Base-by-base conservation (phyloP, 2,113 vertebrate genomes). In the Aegotheles bennettii region DNA sequence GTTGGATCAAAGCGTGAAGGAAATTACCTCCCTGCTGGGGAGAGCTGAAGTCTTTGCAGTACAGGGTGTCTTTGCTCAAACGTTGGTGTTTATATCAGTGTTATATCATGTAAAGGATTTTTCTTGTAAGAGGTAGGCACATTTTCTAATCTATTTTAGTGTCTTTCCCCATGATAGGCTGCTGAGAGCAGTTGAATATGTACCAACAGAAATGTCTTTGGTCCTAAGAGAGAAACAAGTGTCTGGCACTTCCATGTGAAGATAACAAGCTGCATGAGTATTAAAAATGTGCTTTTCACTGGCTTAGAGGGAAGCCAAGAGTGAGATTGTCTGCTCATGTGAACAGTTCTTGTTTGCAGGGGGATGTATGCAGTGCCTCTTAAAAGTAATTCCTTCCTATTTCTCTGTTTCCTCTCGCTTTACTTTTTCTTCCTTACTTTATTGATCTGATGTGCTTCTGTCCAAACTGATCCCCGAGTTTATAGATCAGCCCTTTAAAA, bases 391-490 rank as follows among this genome's bases (percentile, higher is more conserved):
- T 33, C 33, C 68, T 94, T 83, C 60, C 60, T 60, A 18, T 74
- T 74, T 71, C 91, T 84, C 78, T 74, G 3, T 64, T 51, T 90
- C 87, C 64, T 70, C 33, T n/a, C 2, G 0, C 35, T 80, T 69
- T 47, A 59, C 43, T 78, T 90, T 91, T 80, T 57, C 78, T 87
- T 80, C 94, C 59, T 79, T 78, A 17, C 36, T 74, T 75, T 89
- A 96, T 94, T 86, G 93, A 96, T 94, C 88, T 60, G 64, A 74
- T 91, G 71, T 60, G 67, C 82, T 96, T 94, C 95, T 93, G 85
- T 87, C 79, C 53, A 68, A 93, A 95, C 81, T 86, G 90, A 89
- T 96, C 88, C 83, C 88, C 53, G 68, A 86, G 85, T 92, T 94
- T 96, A 86, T 63, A 94, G 92, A 90, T 78, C 47, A 88, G 36